Evolutionary conservation across 2,113 vertebrate genomes (phyloP), one percentile per base, ranked within the genome.

Genomic region (Argyrosomus japonicus): DNA sequence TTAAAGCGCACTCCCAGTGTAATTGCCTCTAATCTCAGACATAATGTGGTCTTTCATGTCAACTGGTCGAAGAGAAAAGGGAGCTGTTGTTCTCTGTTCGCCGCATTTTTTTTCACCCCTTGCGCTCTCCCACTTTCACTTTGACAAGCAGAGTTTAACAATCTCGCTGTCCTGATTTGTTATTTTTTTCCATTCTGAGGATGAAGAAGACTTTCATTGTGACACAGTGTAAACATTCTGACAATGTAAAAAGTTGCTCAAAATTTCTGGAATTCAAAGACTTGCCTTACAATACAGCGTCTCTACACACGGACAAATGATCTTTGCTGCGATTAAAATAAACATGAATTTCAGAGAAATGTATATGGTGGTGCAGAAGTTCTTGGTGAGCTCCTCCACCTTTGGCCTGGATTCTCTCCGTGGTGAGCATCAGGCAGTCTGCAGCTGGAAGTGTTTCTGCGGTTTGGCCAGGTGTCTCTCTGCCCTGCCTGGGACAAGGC

Each of bases 21-120:
- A 94, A 94, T 94, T 93, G 90, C 92, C 90, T 93, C 92, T 95
- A 94, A 95, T 95, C 94, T 93, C 85, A 82, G 91, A 92, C 93
- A 95, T 93, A 95, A 95, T 87, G 79, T 92, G 87, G 85, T 83
- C 90, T 95, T 95, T 95, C 92, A 94, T 91, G 91, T 93, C 85
- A 82, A 67, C 85, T 67, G 81, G 50, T 76, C 25, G 3, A 7
- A 79, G 81, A 91, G 89, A 92, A 93, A 91, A 91, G 88, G 87
- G 89, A 91, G 84, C 87, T 87, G 91, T 93, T 94, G 89, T 94
- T 90, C 88, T 58, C 72, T 71, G 36, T 40, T 8, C 36, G 36
- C 79, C 65, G 69, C 40, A n/a, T 62, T 62, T 68, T 78, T 81
- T 60, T 68, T 36, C 72, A 7, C 25, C 62, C 27, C 51, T 54